Conservation (phyloP, 2,888 invertebrate genomes). For the Clanis bilineata region DNA sequence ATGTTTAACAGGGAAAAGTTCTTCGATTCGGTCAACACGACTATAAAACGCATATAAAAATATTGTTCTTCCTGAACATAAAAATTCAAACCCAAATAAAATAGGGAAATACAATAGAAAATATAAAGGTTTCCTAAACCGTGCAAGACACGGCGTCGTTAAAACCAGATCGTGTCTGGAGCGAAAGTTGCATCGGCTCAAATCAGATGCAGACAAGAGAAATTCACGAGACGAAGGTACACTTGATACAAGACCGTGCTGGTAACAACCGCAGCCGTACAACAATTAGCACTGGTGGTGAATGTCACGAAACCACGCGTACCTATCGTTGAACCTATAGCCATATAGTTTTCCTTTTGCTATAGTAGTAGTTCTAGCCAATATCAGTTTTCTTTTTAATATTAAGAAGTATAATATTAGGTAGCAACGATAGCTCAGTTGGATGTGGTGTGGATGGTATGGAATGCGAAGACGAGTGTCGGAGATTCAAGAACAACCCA, state of each 20-base stretch:
- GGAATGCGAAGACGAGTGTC: no score
- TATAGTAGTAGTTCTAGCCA: background rate
- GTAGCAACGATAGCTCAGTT: no score
- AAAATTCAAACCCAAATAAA: background rate
- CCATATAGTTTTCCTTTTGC: constrained; percentile 22
- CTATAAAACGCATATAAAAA: background rate
- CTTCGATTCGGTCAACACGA: background rate
- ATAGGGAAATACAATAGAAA: background rate
- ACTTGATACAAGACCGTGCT: constrained; percentile 57
- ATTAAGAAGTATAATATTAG: background rate
- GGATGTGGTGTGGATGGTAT: no score
- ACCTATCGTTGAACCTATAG: constrained; percentile 23
- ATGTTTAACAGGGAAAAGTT: background rate
- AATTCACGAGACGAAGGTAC: constrained; percentile 52
- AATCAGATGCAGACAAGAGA: constrained; percentile 70
- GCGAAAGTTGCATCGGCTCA: constrained; percentile 68
- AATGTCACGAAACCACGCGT: constrained; percentile 69
- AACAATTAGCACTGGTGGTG: constrained; percentile 67
- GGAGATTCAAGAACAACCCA: no score
- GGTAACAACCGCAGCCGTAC: constrained; percentile 55
- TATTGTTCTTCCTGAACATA: background rate
- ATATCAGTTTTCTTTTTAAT: background rate
- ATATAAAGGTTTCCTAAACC: background rate
- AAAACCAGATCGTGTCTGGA: constrained; percentile 66
- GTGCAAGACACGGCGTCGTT: constrained; percentile 39